phyloP scores from a whole-genome alignment of 2,113 vertebrate genomes.

The Ptychochromis oligacanthus region DNA sequence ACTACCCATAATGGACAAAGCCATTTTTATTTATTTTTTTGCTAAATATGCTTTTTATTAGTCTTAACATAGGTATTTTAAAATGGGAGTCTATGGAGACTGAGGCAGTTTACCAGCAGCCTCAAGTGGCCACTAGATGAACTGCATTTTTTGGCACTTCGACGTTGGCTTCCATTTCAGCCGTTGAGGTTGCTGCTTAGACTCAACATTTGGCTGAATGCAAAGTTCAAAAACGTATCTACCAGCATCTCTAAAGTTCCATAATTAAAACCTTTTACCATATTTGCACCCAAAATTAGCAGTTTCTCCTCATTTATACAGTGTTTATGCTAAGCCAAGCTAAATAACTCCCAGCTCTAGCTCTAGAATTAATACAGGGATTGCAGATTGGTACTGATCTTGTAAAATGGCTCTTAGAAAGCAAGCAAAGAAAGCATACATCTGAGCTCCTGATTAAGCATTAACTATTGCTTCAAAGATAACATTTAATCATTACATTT shows the following conservation, averaged over 20 bases:
- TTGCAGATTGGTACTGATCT: not conserved
- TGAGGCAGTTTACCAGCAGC: not conserved
- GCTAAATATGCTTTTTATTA: too few relatives aligned
- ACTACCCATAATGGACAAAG: not conserved
- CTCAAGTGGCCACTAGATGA: not conserved
- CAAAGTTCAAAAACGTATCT: too few relatives aligned
- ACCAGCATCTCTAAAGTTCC: too few relatives aligned
- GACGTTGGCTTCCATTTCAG: not conserved
- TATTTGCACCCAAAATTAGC: not conserved
- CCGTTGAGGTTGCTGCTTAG: not conserved
- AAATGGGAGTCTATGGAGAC: not conserved
- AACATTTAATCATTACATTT: not conserved
- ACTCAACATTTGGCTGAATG: too few relatives aligned
- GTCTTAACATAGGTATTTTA: not conserved
- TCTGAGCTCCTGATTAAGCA: not conserved
- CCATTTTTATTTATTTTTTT: not conserved
- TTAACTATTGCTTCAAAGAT: not conserved
- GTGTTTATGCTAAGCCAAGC: not conserved
- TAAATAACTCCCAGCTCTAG: not conserved
- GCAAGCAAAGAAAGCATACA: not conserved
- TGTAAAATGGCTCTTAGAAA: not conserved
- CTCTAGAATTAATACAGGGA: not conserved
- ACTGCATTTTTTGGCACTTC: not conserved
- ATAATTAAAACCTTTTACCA: not conserved
- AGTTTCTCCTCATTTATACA: not conserved